A percentile compares a stretch with the other conserved stretches of the same genome.
phyloP scores from a whole-genome alignment of 2,113 vertebrate species.

The Miniopterus natalensis region DNA sequence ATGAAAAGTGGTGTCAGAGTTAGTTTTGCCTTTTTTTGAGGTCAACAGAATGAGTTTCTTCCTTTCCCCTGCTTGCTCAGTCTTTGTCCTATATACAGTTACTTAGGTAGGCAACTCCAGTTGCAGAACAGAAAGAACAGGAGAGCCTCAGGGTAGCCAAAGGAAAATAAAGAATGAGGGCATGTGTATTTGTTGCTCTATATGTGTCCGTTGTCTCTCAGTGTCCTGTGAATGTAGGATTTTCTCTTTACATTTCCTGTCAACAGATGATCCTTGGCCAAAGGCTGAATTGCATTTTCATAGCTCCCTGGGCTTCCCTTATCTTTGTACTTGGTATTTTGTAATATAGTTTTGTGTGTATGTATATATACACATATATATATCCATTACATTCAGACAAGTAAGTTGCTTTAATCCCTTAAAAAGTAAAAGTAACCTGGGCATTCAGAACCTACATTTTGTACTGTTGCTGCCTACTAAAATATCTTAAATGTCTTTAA shows the following conservation, averaged over 20 bases:
- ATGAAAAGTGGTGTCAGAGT: not conserved
- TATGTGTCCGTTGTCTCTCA: not conserved
- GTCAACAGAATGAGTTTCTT: not conserved
- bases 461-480: not conserved
- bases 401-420: not conserved
- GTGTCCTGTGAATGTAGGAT: not conserved
- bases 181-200: not conserved
- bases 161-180: not conserved
- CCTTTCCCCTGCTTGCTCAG: not conserved
- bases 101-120: not conserved
- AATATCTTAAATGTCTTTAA: constrained; percentile 41
- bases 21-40: not conserved
- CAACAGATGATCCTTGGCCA: not conserved
- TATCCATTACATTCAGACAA: not conserved
- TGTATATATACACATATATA: not conserved
- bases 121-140: not conserved
- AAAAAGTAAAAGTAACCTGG: not conserved
- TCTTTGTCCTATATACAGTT: not conserved
- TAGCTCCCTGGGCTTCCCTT: not conserved
- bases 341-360: not conserved
- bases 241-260: constrained; percentile 13
- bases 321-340: not conserved
- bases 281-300: not conserved
- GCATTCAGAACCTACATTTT: not conserved
- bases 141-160: not conserved